Conservation (phyloP, 2,888 invertebrate genomes). For the Melieria crassipennis region DNA sequence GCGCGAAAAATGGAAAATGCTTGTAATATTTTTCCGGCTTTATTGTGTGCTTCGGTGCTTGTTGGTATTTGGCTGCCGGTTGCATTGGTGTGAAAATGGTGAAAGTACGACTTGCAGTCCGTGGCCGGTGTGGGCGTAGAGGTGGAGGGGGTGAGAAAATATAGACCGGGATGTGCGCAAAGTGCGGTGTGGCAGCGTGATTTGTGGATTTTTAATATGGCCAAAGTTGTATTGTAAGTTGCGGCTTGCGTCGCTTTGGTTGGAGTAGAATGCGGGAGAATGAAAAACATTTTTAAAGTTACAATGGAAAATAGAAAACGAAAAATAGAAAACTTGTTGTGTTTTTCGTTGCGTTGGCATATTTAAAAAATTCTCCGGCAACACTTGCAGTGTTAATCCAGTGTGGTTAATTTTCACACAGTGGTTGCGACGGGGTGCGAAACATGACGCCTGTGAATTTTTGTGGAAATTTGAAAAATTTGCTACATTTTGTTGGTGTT, state of each 20-base stretch:
- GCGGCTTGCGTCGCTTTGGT: not conserved
- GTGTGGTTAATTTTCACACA: too few relatives aligned
- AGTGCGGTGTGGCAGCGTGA: not conserved
- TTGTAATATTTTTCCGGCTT: slow-evolving; percentile 32
- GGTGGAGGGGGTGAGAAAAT: not conserved
- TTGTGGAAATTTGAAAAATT: too few relatives aligned
- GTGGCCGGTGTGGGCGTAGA: not conserved
- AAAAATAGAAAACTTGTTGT: too few relatives aligned
- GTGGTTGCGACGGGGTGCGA: too few relatives aligned
- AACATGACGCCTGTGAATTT: too few relatives aligned
- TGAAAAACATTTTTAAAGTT: too few relatives aligned
- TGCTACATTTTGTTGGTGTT: too few relatives aligned
- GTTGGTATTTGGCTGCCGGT: slow-evolving; percentile 1
- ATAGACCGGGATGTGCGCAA: not conserved
- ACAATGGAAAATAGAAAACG: too few relatives aligned
- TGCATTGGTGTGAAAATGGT: not conserved
- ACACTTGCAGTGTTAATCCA: too few relatives aligned
- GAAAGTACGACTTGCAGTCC: slow-evolving; percentile 1
- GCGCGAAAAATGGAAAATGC: slow-evolving; percentile 30
- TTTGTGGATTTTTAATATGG: slow-evolving; percentile 37
- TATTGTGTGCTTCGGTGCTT: not conserved
- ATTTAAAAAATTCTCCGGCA: too few relatives aligned
- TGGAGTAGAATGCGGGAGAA: too few relatives aligned
- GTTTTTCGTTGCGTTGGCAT: too few relatives aligned
- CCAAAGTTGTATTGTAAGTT: slow-evolving; percentile 20